Evolutionary conservation across 1,140 invertebrate genomes (phyloP).

Genomic region (Drosophila bocki): DNA sequence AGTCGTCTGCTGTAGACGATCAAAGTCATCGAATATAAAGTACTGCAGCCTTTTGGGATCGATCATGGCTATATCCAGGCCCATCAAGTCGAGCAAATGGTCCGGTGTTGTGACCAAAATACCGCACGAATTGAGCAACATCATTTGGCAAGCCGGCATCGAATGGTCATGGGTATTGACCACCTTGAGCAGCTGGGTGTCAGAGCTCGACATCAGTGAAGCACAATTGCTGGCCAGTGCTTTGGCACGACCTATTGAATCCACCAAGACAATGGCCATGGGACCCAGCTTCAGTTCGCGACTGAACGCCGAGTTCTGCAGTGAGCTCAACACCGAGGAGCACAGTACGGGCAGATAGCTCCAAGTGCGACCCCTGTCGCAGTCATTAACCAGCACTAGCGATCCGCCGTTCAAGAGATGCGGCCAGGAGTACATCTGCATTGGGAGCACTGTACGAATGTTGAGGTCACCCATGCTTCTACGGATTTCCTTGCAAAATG

Average conservation of each 20-base stretch:
- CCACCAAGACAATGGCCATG: slow-evolving; percentile 49
- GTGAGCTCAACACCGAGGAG: slow-evolving; percentile 19
- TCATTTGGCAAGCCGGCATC: not conserved
- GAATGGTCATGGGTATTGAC: slow-evolving; percentile 33
- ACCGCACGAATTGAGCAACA: slow-evolving; percentile 57
- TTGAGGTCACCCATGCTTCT: slow-evolving; percentile 6
- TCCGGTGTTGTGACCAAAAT: slow-evolving; percentile 48
- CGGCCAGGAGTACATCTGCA: slow-evolving; percentile 56
- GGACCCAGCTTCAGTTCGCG: slow-evolving; percentile 21
- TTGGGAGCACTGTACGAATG: not conserved
- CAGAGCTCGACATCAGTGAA: slow-evolving; percentile 24
- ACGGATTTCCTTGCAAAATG: slow-evolving; percentile 6
- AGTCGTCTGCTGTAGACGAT: slow-evolving; percentile 12
- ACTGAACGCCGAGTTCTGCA: not conserved
- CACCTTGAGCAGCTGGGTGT: slow-evolving; percentile 17
- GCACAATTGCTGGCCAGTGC: slow-evolving; percentile 12
- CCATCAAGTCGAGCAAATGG: slow-evolving; percentile 15
- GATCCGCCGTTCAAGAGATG: slow-evolving; percentile 48
- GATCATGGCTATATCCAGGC: slow-evolving; percentile 14
- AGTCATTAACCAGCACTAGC: slow-evolving; percentile 26
- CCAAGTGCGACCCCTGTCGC: slow-evolving; percentile 45
- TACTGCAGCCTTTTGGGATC: slow-evolving; percentile 23
- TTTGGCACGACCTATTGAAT: slow-evolving; percentile 17
- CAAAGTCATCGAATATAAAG: slow-evolving; percentile 58
- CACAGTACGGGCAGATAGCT: slow-evolving; percentile 55